A percentile compares a stretch with the other conserved stretches of the same genome.
phyloP scores from a whole-genome alignment of 2,113 vertebrate genomes.

The Aldabrachelys gigantea region DNA sequence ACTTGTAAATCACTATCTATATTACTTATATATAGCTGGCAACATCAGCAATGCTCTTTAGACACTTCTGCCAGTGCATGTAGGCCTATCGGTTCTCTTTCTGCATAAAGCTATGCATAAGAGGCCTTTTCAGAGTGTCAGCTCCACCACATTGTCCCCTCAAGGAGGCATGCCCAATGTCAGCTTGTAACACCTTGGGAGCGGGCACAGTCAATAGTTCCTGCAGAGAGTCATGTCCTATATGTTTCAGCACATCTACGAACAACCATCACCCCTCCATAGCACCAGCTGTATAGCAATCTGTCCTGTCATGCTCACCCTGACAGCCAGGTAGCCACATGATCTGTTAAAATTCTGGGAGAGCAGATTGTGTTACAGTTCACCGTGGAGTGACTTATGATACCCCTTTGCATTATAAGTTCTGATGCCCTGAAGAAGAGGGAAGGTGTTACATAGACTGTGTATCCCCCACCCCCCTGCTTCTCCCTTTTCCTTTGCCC shows the following conservation, averaged over 20 bases:
- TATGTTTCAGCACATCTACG: not conserved
- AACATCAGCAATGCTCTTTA: not conserved
- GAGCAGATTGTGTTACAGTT: not conserved
- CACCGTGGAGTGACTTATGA: not conserved
- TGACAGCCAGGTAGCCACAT: not conserved
- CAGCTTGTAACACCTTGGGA: accelerated
- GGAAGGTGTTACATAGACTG: not conserved
- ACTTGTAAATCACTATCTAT: not conserved
- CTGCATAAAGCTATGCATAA: not conserved
- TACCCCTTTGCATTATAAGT: not conserved
- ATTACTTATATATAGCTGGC: not conserved
- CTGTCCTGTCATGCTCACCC: not conserved
- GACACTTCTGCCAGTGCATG: not conserved
- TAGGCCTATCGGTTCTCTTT: not conserved
- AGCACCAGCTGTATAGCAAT: not conserved
- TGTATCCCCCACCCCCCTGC: not conserved
- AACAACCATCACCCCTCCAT: accelerated
- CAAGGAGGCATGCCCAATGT: accelerated
- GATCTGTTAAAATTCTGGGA: not conserved
- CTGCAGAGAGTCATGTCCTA: not conserved
- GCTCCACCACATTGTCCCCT: not conserved
- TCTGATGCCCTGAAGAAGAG: not conserved
- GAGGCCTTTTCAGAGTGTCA: not conserved
- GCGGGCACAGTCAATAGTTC: not conserved
- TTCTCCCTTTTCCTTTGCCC: not conserved